phyloP scores from a whole-genome alignment of 2,888 invertebrate genomes.

The Lepeophtheirus nordmannii region DNA sequence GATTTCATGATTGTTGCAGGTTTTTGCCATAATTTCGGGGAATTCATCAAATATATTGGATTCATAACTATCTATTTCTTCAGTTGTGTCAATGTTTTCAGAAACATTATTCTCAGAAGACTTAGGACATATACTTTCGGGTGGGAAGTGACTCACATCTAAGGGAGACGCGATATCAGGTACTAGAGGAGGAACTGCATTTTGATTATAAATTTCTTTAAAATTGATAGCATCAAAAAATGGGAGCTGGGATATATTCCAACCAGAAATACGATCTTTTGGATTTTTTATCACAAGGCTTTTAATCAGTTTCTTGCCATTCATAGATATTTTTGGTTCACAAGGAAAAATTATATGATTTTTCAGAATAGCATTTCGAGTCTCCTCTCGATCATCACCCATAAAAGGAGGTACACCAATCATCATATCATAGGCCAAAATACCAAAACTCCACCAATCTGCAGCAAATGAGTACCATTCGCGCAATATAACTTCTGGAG shows the following conservation, averaged over 20 bases:
- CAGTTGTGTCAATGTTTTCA: too few species aligned
- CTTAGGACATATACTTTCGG: not conserved
- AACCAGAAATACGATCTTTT: not conserved
- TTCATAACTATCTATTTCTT: too few species aligned
- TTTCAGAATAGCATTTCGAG: not conserved
- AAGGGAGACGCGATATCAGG: not conserved
- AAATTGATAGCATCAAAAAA: not conserved
- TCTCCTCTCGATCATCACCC: not conserved
- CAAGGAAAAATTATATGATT: not conserved
- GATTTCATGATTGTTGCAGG: too few species aligned
- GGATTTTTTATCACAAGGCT: not conserved
- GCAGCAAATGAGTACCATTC: not conserved
- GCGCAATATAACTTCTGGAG: not conserved
- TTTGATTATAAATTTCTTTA: not conserved
- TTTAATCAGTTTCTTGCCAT: not conserved
- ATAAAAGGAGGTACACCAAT: conserved; percentile 5
- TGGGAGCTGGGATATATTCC: not conserved
- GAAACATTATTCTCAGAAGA: too few species aligned
- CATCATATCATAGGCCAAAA: conserved; percentile 11
- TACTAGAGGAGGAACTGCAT: not conserved
- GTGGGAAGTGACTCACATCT: not conserved
- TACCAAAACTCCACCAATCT: conserved; percentile 9
- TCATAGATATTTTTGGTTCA: not conserved
- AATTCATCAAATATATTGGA: too few species aligned
- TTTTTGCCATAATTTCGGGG: too few species aligned